Evolutionary conservation across 1,140 invertebrate species (phyloP), one percentile per base, ranked within the genome.

Genomic region (Cydia pomonella): DNA sequence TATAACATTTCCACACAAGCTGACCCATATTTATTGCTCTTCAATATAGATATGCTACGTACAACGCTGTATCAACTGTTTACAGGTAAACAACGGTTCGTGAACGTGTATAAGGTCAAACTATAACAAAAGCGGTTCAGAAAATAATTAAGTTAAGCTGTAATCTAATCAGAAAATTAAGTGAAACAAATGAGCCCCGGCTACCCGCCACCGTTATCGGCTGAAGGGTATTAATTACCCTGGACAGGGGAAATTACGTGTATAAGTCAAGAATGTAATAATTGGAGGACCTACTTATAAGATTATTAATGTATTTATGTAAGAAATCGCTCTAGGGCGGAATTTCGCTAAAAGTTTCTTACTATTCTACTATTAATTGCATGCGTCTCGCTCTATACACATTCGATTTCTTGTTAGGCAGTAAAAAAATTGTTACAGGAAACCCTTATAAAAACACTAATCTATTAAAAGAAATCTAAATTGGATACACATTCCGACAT

Each of bases 121-220:
- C 25, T 64, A 29, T 64, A 64, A 10, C 21, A 12, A 53, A 29
- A 18, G 23, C 33, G 3, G 18, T 38, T 33, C 27, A 69, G 53
- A 69, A 69, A 69, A 69, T 69, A 69, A 69, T 69, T 69, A 38
- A 69, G 64, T n/a, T 41, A 69, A 69, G 33, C 64, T 41, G 7
- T 69, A 69, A 69, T 69, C 64, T 69, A 69, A 69, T 69, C 64
- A 69, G 64, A 69, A 66, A 69, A 69, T 69, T 69, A 69, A 38
- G 27, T 33, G 29, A 69, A 69, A 69, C 64, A 69, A 69, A 69
- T n/a, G 64, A 33, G 64, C 1, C 27, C 29, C 21, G 27, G 64
- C 53, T 59, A 38, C 25, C 27, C n/a, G 12, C 27, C 25, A 66
- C 27, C 29, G 63, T 69, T 59, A 59, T 69, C 64, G 27, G 27